Evolutionary conservation across 23 tunicate species (phyloP).

Genomic region (Styela clava): DNA sequence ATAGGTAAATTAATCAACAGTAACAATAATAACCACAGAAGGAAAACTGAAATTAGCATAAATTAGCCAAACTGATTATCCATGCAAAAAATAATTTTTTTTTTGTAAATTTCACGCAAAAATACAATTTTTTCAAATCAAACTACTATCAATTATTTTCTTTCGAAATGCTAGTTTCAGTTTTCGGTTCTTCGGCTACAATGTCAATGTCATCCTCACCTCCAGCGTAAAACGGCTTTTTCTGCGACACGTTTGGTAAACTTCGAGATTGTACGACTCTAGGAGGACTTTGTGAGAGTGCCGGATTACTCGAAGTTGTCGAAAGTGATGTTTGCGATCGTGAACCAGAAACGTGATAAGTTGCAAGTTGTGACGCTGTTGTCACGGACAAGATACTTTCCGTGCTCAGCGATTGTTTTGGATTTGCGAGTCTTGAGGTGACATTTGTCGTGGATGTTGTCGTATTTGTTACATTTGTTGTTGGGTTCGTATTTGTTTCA

Average conservation of each 20-base stretch:
- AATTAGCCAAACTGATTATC: too few species aligned
- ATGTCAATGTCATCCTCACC: conserved; percentile 27
- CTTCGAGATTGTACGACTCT: conserved; percentile 64
- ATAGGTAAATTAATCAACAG: too few species aligned
- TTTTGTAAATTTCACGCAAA: too few species aligned
- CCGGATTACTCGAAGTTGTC: conserved; percentile 38
- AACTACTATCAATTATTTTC: too few species aligned
- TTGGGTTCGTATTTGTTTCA: conserved; percentile 17
- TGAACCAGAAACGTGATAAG: not conserved
- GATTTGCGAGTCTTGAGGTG: not conserved
- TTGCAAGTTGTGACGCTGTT: not conserved
- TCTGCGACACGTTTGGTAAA: conserved; percentile 52
- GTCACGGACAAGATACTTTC: not conserved
- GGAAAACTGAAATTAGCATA: too few species aligned
- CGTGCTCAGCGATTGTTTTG: conserved; percentile 27
- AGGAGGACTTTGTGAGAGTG: conserved; percentile 29
- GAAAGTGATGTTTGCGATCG: conserved; percentile 54
- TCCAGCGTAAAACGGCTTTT: conserved; percentile 86
- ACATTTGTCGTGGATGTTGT: conserved; percentile 29
- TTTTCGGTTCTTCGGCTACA: not conserved
- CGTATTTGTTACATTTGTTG: conserved; percentile 23
- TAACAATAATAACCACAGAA: too few species aligned
- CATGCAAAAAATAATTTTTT: too few species aligned
- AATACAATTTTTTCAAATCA: too few species aligned
- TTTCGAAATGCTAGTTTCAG: too few species aligned